Percentiles rank a stretch among this genome's conserved stretches.
Conservation (phyloP, 2,797 vertebrate genomes). For the Micrastur ruficollis region DNA sequence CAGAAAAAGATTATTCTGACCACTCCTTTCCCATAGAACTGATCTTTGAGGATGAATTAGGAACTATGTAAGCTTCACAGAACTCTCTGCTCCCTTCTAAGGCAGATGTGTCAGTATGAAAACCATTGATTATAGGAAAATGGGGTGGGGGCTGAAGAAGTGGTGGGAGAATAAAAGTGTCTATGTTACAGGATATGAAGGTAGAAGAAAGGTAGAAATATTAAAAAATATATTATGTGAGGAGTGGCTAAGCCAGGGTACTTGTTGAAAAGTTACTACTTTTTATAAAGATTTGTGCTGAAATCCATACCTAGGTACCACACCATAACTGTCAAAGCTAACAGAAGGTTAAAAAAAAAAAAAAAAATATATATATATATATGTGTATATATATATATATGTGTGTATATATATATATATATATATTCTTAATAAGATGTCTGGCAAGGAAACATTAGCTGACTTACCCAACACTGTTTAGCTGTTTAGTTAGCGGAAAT, state of each 20-base stretch:
- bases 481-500: not conserved
- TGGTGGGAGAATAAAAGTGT: not conserved
- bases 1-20: not conserved
- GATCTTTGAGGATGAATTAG: slow-evolving; percentile 1
- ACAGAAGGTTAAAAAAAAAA: not conserved
- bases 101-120: not conserved
- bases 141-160: not conserved
- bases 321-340: not conserved
- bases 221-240: not conserved
- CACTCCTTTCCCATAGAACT: not conserved
- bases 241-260: not conserved
- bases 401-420: no score
- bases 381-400: no score
- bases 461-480: not conserved
- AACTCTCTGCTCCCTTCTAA: not conserved
- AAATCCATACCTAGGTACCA: not conserved
- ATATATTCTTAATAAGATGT: not conserved
- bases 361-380: no score
- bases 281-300: not conserved
- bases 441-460: not conserved
- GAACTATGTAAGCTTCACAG: not conserved
- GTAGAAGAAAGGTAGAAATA: not conserved
- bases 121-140: not conserved
- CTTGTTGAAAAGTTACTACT: not conserved
- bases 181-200: not conserved